Percentiles rank a stretch among this genome's conserved stretches.
These are phyloP conservation scores for human (Homo sapiens) DNA, from an alignment of 2,113 vertebrate genomes.

Conservation along the genomic window GRCh38 chrX:131306001-131306500, in stretches of 20 bases:
- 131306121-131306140: background rate
- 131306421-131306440: background rate
- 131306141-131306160: background rate
- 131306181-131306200: background rate
- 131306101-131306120: background rate
- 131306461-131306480: conserved; percentile 7
- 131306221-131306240: background rate
- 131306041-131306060: background rate
- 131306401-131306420: background rate
- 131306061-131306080: background rate
- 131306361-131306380: background rate
- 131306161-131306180: background rate
- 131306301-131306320: background rate
- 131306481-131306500: background rate
- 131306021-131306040: background rate
- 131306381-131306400: background rate
- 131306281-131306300: background rate
- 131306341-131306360: background rate
- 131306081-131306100: background rate
- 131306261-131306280: background rate
- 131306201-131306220: background rate
- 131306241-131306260: background rate
- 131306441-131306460: background rate
- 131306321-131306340: background rate
- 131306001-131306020: background rate